Evolutionary conservation across 2,888 invertebrate genomes (phyloP), one percentile per base, ranked within the genome.

Genomic region (Chrysopilus asiliformis): DNA sequence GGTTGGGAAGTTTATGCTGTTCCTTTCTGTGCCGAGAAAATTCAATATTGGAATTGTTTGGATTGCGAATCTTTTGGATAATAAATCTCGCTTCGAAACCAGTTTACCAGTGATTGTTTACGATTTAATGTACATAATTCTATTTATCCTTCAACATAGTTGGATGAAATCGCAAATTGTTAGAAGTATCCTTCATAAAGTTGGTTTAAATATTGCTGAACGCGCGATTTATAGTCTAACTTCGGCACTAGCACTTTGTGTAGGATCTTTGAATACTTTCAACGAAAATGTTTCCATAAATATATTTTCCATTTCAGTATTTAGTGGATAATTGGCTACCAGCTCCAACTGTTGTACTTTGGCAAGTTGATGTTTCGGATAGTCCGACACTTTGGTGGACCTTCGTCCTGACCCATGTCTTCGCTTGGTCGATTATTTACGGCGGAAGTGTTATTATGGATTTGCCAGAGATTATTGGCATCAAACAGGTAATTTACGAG

Each of bases 401-500:
- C 2, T 71, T 71, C 49, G 51, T 60, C 6, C 45, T 59, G 5
- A 47, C 68, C 12, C 76, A 76, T 49, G 46, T 55, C 2, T 43
- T 68, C 19, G 66, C 68, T 9, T 76, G 76, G 76, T 51, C 62
- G 16, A 51, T 73, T 4, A 70, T 76, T 41, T 74, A 71, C 47
- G 66, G 71, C 15, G 75, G 74, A 7, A 69, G 70, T 45, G 57
- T 74, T 29, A 70, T 73, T 48, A 70, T 74, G 67, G 76, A 76
- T 50, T 59, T 74, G 15, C 65, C 69, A 1, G 75, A 76, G 49
- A 52, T 76, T 4, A 47, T 70, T 17, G 76, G 76, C 4, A 52
- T 75, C 4, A 76, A 74, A 50, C 76, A 76, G 54, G 66, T 65
- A 48, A 34, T 7, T 35, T 6, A 3, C 17, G 8, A 15, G n/a